phyloP scores from a whole-genome alignment of 2,797 vertebrate species.

The Sebastes goodei region DNA sequence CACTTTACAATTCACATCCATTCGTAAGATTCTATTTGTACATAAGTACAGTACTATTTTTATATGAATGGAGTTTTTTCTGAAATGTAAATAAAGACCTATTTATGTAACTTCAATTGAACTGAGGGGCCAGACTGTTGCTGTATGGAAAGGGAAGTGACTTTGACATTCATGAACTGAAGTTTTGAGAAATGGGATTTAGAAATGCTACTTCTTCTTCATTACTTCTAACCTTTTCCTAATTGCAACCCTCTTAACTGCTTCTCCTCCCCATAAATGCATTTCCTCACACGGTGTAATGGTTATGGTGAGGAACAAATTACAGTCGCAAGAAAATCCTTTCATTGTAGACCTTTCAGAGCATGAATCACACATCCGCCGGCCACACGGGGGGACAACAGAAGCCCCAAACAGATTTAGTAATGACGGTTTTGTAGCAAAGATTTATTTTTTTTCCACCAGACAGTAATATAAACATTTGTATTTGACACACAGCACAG shows the following conservation, averaged over 20 bases:
- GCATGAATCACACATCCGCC: constrained; percentile 6
- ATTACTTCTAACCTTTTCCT: constrained; percentile 4
- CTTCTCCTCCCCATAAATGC: not conserved
- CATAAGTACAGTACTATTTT: constrained; percentile 80
- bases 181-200: not conserved
- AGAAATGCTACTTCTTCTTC: not conserved
- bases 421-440: constrained; percentile 46
- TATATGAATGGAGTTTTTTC: constrained; percentile 78
- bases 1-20: constrained; percentile 49
- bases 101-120: constrained; percentile 79
- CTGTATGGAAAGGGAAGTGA: not conserved
- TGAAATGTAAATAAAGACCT: constrained; percentile 84
- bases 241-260: not conserved
- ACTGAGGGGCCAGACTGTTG: not conserved
- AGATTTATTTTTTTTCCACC: constrained; percentile 55
- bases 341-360: not conserved
- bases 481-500: constrained; percentile 51
- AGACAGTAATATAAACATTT: constrained; percentile 60
- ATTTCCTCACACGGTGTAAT: not conserved
- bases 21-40: constrained; percentile 69
- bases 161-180: not conserved
- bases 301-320: not conserved
- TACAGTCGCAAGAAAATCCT: not conserved
- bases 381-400: not conserved
- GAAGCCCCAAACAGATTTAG: constrained; percentile 8